Conservation (phyloP, 1,140 invertebrate genomes). For the Potamilus streckersoni region DNA sequence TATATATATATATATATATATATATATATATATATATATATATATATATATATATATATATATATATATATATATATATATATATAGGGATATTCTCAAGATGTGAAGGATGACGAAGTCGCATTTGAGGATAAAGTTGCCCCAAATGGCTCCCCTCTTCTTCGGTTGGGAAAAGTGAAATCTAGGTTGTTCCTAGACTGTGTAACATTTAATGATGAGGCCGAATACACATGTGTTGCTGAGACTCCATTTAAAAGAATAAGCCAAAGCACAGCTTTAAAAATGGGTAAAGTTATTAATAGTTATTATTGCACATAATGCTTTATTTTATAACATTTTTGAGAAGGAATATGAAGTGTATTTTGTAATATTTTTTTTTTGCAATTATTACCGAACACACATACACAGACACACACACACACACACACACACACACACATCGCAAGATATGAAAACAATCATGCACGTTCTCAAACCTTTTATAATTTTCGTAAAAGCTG, state of each 20-base stretch:
- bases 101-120: slow-evolving; percentile 36
- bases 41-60: slow-evolving; percentile 5
- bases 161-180: slow-evolving; percentile 40
- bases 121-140: slow-evolving; percentile 37
- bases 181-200: slow-evolving; percentile 51
- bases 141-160: slow-evolving; percentile 4
- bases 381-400: too few relatives aligned
- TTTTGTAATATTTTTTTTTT: too few relatives aligned
- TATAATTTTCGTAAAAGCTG: too few relatives aligned
- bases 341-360: too few relatives aligned
- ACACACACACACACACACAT: too few relatives aligned
- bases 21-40: too few relatives aligned
- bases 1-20: too few relatives aligned
- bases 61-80: neutral
- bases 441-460: too few relatives aligned
- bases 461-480: too few relatives aligned
- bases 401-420: neutral
- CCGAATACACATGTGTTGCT: slow-evolving; percentile 50
- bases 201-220: slow-evolving; percentile 35
- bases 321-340: neutral
- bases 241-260: slow-evolving; percentile 42
- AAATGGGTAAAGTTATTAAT: slow-evolving; percentile 29
- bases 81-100: slow-evolving; percentile 39
- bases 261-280: slow-evolving; percentile 32
- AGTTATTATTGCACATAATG: neutral